These are phyloP conservation scores for Serripes groenlandicus DNA, from an alignment of 2,888 invertebrate genomes.

Conservation along the genomic window DNA sequence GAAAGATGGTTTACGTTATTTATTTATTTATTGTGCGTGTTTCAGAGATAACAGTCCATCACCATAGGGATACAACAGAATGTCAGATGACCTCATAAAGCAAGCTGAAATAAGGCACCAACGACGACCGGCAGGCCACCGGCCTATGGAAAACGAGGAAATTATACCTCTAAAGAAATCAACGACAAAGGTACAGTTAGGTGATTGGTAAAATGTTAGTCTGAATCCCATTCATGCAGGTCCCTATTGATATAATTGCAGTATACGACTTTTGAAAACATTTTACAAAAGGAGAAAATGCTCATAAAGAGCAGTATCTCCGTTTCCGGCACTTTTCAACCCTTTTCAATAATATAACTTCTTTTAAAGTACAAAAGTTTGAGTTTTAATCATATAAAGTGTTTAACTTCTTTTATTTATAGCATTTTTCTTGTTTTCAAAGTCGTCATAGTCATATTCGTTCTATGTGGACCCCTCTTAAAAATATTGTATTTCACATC, in stretches of 20 bases:
- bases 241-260: too few species aligned
- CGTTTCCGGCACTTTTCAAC: background rate
- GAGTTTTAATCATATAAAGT: too few species aligned
- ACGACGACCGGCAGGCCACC: conserved; percentile 15
- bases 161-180: conserved; percentile 29
- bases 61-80: too few species aligned
- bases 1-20: too few species aligned
- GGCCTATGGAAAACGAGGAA: conserved; percentile 36
- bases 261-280: too few species aligned
- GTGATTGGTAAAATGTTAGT: background rate
- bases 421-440: too few species aligned
- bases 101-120: conserved; percentile 44
- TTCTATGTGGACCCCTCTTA: too few species aligned
- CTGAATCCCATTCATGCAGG: background rate
- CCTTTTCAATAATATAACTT: background rate
- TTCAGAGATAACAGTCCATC: too few species aligned
- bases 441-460: too few species aligned
- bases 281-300: background rate
- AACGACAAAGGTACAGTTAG: conserved; percentile 13
- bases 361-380: background rate
- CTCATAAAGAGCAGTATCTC: background rate
- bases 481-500: too few species aligned
- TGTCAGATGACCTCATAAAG: conserved; percentile 38
- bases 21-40: too few species aligned
- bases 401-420: too few species aligned